Evolutionary conservation across 37 sponge, comb jelly and placozoan species (phyloP).

Genomic region (Ianthella basta): DNA sequence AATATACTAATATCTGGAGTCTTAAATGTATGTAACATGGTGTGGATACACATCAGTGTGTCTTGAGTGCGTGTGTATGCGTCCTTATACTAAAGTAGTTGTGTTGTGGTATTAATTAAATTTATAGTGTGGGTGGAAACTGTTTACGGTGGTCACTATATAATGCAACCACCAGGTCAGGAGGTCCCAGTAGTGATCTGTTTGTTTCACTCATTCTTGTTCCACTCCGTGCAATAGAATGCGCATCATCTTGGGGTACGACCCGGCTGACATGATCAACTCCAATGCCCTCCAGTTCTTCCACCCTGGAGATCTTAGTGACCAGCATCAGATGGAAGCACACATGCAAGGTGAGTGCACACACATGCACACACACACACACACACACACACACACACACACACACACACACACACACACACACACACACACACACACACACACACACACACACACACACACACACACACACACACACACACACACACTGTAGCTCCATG

Average conservation of each 20-base stretch:
- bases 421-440: too few species aligned
- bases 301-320: too few species aligned
- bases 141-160: too few species aligned
- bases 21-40: neutral
- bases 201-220: too few species aligned
- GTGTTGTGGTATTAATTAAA: neutral
- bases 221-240: slow-evolving; percentile 39
- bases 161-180: too few species aligned
- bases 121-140: neutral
- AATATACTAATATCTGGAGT: neutral
- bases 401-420: too few species aligned
- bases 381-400: too few species aligned
- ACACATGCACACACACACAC: too few species aligned
- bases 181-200: too few species aligned
- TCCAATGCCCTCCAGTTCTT: slow-evolving; percentile 70
- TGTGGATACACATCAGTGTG: neutral
- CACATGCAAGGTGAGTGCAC: neutral
- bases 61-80: neutral
- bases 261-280: slow-evolving; percentile 76
- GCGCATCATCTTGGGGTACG: slow-evolving; percentile 73
- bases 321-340: neutral
- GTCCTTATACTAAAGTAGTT: neutral
- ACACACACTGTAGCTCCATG: too few species aligned
- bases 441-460: too few species aligned
- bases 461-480: too few species aligned